A percentile compares a stretch with the other conserved stretches of the same genome.
Conservation (phyloP, 2,113 vertebrate species). For the Phylloscopus whistleri region DNA sequence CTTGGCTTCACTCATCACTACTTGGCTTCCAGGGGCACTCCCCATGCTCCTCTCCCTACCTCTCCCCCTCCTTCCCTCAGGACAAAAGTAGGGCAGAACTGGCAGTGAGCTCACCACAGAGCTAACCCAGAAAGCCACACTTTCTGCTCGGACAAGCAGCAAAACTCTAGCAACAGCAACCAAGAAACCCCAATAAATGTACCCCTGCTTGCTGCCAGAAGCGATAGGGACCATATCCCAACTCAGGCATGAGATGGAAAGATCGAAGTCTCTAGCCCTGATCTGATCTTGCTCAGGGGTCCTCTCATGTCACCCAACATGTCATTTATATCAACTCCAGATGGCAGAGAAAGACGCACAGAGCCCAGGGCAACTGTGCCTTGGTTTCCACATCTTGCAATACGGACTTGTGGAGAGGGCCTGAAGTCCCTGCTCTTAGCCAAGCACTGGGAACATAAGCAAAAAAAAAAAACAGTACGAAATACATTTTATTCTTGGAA, state of each 20-base stretch:
- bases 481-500: neutral
- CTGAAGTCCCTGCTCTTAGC: neutral
- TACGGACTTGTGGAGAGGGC: neutral
- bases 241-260: neutral
- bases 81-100: neutral
- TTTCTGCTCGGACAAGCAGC: neutral
- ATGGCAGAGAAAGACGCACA: neutral
- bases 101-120: neutral
- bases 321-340: neutral
- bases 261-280: neutral
- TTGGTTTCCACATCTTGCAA: neutral
- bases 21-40: neutral
- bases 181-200: accelerated
- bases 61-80: neutral
- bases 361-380: neutral
- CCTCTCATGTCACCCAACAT: neutral
- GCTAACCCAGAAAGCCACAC: neutral
- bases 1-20: neutral
- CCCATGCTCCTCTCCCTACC: neutral
- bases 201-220: neutral
- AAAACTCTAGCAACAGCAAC: neutral
- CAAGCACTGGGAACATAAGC: neutral
- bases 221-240: accelerated
- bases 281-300: neutral
- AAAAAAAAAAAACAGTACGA: neutral